phyloP scores from a whole-genome alignment of 2,888 invertebrate genomes.

The Eupithecia dodoneata region DNA sequence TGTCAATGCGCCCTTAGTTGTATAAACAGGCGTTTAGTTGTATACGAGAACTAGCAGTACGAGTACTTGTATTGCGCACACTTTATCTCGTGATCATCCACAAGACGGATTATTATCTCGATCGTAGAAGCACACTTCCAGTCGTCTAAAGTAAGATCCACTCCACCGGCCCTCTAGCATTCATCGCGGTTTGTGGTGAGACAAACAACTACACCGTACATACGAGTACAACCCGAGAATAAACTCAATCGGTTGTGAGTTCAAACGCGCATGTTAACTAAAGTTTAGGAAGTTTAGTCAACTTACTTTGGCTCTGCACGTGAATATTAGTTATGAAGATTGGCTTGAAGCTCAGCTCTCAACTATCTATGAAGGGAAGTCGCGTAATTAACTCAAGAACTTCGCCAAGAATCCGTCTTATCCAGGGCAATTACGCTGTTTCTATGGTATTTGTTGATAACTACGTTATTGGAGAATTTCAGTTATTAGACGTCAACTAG shows the following conservation, averaged over 20 bases:
- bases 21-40: no score
- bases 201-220: not conserved
- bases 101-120: not conserved
- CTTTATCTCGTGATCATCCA: no score
- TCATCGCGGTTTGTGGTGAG: not conserved
- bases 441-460: not conserved
- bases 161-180: not conserved
- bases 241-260: not conserved
- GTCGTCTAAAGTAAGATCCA: not conserved
- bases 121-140: not conserved
- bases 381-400: not conserved
- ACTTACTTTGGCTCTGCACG: not conserved
- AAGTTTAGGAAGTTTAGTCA: not conserved
- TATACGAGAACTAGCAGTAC: no score
- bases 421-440: not conserved
- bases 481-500: conserved; percentile 2
- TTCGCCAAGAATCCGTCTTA: not conserved
- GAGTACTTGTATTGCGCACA: no score
- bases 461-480: not conserved
- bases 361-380: not conserved
- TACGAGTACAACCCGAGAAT: not conserved
- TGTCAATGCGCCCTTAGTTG: no score
- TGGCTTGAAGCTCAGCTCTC: not conserved
- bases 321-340: conserved; percentile 4
- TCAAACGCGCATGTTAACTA: not conserved